Evolutionary conservation across 2,113 vertebrate genomes (phyloP), one percentile per base, ranked within the genome.

Genomic region (Chlorodrepanis virens): DNA sequence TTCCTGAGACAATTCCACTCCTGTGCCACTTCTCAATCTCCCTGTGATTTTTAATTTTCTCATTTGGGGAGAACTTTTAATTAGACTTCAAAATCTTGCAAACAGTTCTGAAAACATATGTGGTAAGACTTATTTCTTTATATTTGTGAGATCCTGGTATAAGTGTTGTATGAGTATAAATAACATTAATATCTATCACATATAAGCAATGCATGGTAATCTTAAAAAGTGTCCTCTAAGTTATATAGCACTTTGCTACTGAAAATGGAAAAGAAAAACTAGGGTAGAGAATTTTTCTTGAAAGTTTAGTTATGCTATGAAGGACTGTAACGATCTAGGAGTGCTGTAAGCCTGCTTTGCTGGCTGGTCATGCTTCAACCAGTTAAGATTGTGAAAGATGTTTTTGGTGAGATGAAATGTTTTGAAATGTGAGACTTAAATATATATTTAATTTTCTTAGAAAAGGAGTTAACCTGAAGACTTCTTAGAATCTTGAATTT

Each of bases 41-140:
- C 65, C 56, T 56, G 37, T 80, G 88, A 89, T 90, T 93, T 92
- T 93, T 94, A 39, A 53, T 94, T 94, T 96, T 94, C 79, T 86
- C 29, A 71, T 90, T 40, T 68, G 40, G 28, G 63, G 57, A 90
- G 64, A 94, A 56, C n/a, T 90, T 78, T 44, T 96, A 96, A 93
- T 88, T 94, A 87, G 61, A 33, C 31, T 64, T 31, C n/a, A 71
- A 84, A 93, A 59, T 84, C 92, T 61, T 93, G 37, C 31, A 60
- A 94, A 77, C 27, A 79, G n/a, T 69, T 90, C 47, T 70, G 35
- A 67, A 69, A 81, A 84, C 77, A 74, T 18, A 50, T 49, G 45
- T 0, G 0, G 29, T 71, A 86, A 75, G 56, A 23, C 82, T 93
- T 89, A 77, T 81, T 90, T 87, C 72, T 40, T 90, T 70, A 23